Conservation (phyloP, 2,113 vertebrate species). For the Cololabis saira region DNA sequence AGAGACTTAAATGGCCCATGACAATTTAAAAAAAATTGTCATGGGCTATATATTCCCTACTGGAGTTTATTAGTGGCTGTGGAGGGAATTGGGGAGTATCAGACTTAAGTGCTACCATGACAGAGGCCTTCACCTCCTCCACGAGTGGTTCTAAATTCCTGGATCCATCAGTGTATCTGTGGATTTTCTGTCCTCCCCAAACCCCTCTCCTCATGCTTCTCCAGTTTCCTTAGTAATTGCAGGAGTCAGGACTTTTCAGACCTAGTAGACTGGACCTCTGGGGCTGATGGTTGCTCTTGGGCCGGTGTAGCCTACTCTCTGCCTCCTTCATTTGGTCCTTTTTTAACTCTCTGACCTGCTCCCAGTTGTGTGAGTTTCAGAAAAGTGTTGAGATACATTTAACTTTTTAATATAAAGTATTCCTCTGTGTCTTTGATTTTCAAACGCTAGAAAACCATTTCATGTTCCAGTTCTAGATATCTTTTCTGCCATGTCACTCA, state of each 20-base stretch:
- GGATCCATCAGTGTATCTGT: background rate
- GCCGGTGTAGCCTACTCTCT: slow-evolving; percentile 1
- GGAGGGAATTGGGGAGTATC: no score
- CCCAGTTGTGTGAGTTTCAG: background rate
- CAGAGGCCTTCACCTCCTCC: no score
- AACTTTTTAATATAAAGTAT: background rate
- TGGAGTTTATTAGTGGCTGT: no score
- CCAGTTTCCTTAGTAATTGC: background rate
- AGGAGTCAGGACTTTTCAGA: background rate
- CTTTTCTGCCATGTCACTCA: no score
- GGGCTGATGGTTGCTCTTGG: background rate
- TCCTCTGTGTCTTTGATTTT: background rate
- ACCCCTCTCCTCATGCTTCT: background rate
- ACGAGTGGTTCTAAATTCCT: no score
- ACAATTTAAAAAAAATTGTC: no score
- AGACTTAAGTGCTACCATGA: no score
- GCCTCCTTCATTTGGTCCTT: slow-evolving; percentile 1
- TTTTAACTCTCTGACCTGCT: background rate
- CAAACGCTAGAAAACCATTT: background rate
- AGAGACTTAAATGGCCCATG: no score
- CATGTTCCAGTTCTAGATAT: background rate
- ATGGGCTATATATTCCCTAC: no score
- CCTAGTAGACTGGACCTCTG: background rate
- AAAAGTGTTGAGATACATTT: background rate
- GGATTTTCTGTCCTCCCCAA: background rate